A percentile compares a stretch with the other conserved stretches of the same genome.
These are phyloP conservation scores for Bombus huntii DNA, from an alignment of 1,140 invertebrate genomes.

Conservation along the genomic window DNA sequence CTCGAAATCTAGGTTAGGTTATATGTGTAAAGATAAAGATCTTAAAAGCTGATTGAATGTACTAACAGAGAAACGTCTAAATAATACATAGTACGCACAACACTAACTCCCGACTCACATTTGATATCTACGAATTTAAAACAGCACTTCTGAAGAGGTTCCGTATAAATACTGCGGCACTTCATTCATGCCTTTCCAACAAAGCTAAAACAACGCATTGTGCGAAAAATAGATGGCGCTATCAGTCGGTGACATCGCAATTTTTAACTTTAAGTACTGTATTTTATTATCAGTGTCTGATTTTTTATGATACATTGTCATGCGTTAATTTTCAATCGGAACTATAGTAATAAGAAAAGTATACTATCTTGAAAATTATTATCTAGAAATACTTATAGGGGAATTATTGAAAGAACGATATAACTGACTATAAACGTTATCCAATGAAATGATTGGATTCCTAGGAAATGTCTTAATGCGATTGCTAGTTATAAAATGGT, in stretches of 20 bases:
- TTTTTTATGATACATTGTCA: background rate
- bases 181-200: constrained; percentile 16
- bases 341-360: background rate
- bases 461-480: constrained; percentile 8
- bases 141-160: constrained; percentile 36
- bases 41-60: constrained; percentile 56
- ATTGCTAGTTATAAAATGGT: background rate
- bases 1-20: constrained; percentile 29
- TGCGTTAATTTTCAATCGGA: background rate
- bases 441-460: constrained; percentile 2
- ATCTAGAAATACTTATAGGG: background rate
- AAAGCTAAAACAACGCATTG: constrained; percentile 2
- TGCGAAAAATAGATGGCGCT: background rate
- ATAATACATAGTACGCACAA: constrained; percentile 76
- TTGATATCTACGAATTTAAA: constrained; percentile 31
- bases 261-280: background rate
- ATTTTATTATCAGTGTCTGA: too few relatives aligned
- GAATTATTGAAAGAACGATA: background rate
- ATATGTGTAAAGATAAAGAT: constrained; percentile 4
- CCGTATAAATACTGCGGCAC: constrained; percentile 25
- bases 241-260: too few relatives aligned
- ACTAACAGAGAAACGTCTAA: constrained; percentile 81
- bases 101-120: constrained; percentile 58
- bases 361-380: background rate
- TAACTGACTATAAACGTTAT: too few relatives aligned